Evolutionary conservation across 2,888 invertebrate genomes (phyloP), one percentile per base, ranked within the genome.

Genomic region (Eretmocerus hayati): DNA sequence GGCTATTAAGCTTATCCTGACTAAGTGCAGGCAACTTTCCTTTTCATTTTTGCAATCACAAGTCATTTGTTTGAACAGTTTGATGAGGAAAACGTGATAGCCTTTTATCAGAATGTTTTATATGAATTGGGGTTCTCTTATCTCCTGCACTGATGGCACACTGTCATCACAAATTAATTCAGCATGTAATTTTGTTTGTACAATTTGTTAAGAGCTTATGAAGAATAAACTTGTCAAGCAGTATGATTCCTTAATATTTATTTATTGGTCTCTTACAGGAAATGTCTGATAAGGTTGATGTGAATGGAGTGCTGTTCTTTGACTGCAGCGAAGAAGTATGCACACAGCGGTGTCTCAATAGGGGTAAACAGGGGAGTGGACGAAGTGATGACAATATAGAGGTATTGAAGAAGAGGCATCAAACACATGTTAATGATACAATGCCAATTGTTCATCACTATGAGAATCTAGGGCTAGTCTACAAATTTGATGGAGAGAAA

Each of bases 351-450:
- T 97, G 96, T 67, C 66, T 99, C 46, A 79, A 80, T 4, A 81
- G 96, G 53, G 96, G 95, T 1, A 85, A 86, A 42, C 84, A 83
- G 37, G 92, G 90, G 40, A 94, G 92, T 69, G 95, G 95, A 0
- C 82, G 97, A 11, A 80, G 86, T 2, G 99, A 99, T 69, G 99
- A 99, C 71, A 99, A 99, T 66, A 69, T 82, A 36, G 91, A 93
- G 33, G 87, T 87, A 59, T 74, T 96, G 39, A 81, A 84, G 59
- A 93, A 94, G 66, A 80, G 95, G 50, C 89, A 94, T 61, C 77
- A 83, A 58, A 95, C 92, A 0, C 93, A 91, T 66, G 72, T 83
- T 20, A 83, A 81, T 53, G 89, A 90, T 62, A 93, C 95, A 0
- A 78, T 90, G 77, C 94, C 95, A 0, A 93, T 97, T 55, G 84